A percentile compares a stretch with the other conserved stretches of the same genome.
These are phyloP conservation scores for Selenia dentaria DNA, from an alignment of 2,888 invertebrate genomes.

Conservation along the genomic window DNA sequence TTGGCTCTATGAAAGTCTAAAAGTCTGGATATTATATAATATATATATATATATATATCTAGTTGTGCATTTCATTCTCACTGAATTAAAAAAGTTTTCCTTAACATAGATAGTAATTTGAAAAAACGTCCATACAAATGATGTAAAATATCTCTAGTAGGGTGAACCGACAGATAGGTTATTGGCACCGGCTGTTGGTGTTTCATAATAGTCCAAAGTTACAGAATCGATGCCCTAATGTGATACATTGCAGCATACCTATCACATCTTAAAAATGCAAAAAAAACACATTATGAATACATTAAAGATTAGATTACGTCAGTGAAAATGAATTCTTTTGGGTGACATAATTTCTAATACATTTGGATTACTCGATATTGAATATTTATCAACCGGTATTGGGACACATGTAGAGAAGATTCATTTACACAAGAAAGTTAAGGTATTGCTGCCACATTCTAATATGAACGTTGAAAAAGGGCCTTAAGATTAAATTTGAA, in stretches of 20 bases:
- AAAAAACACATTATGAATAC: constrained; percentile 12
- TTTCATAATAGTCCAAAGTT: neutral
- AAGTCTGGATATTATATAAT: too few relatives aligned
- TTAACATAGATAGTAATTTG: too few relatives aligned
- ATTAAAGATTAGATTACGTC: constrained; percentile 9
- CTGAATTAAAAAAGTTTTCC: too few relatives aligned
- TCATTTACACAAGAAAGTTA: constrained; percentile 18
- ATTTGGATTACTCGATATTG: constrained; percentile 6
- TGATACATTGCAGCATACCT: constrained; percentile 8
- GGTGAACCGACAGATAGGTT: too few relatives aligned
- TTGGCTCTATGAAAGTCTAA: too few relatives aligned
- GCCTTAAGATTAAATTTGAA: too few relatives aligned
- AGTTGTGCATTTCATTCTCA: too few relatives aligned
- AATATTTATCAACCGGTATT: constrained; percentile 9
- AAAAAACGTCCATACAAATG: too few relatives aligned
- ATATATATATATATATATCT: too few relatives aligned
- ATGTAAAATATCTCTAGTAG: too few relatives aligned
- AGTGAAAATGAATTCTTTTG: constrained; percentile 7
- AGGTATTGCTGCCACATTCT: neutral
- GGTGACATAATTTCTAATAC: constrained; percentile 22
- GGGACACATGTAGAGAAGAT: constrained; percentile 1
- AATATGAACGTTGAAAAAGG: too few relatives aligned
- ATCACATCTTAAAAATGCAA: constrained; percentile 10
- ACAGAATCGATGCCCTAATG: neutral
- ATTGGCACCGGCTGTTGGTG: too few relatives aligned